These are phyloP conservation scores for Enteromius trimaculatus DNA, from an alignment of 2,797 vertebrate genomes.

Conservation along the genomic window DNA sequence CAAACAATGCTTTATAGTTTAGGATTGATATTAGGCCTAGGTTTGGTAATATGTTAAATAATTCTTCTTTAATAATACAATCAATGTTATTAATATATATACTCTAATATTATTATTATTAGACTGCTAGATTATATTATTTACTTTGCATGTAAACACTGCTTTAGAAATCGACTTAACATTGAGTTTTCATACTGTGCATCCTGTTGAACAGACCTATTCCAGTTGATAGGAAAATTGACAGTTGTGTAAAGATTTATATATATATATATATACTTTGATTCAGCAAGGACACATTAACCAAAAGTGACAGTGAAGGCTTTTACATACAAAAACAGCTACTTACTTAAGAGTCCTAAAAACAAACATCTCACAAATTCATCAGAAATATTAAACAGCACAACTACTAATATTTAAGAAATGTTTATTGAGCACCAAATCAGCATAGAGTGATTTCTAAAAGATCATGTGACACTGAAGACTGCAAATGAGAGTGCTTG, in stretches of 20 bases:
- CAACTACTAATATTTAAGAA: not conserved
- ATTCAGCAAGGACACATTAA: not conserved
- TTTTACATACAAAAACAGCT: not conserved
- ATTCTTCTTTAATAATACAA: not conserved
- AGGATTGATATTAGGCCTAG: too few species aligned
- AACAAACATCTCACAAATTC: not conserved
- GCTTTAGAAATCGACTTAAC: not conserved
- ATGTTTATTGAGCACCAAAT: not conserved
- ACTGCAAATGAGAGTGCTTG: not conserved
- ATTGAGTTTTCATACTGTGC: not conserved
- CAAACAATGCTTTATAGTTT: too few species aligned
- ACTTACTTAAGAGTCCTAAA: not conserved
- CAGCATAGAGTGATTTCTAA: not conserved
- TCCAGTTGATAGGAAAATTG: not conserved
- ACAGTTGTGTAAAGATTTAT: too few species aligned
- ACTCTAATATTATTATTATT: not conserved
- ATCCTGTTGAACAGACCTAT: not conserved
- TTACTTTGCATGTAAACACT: not conserved
- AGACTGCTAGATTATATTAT: not conserved
- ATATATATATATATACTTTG: not conserved
- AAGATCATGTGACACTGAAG: not conserved
- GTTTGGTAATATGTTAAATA: too few species aligned
- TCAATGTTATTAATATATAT: not conserved
- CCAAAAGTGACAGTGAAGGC: not conserved
- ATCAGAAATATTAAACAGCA: not conserved